Base-by-base conservation (phyloP, 2,797 vertebrate species). In the Cirrhinus mrigala region DNA sequence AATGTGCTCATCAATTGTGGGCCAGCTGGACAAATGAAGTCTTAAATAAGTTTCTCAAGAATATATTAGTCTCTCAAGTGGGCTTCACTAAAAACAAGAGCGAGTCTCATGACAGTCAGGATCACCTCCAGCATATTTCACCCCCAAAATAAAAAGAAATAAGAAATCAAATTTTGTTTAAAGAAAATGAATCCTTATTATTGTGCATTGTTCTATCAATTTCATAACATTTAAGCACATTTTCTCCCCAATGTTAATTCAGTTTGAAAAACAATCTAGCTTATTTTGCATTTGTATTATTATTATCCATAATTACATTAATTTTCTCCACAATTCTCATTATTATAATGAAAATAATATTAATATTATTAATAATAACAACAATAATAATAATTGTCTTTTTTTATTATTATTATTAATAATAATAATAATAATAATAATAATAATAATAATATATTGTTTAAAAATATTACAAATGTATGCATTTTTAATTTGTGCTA, bases 1-100 rank as follows among this genome's bases (percentile, higher is more conserved):
- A 40, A 71, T 71, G 29, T 10, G 27, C 24, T 79, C 44, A 79
- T 44, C 22, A 58, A 66, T 33, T 66, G 44, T 79, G 77, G 58
- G 60, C 58, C 22, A 54, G 29, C 64, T 20, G 11, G 66, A 81
- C 50, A 56, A 70, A 56, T 58, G 2, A 71, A 56, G 15, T 20
- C 52, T 56, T 71, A 70, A 22, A 58, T 71, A 44, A 27, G 50
- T 71, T 71, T 73, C 24, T 60, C 24, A 16, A 29, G 68, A 46
- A 58, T 46, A 52, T 33, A 37, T 73, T 54, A 29, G 40, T 24
- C 37, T 62, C 56, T 62, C 33, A 60, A 46, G 40, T 73, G 80
- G 12, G 37, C 10, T 71, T 18, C 3, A 20, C 24, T 46, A 71
- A 71, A 54, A 1, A 69, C 33, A 60, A 44, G 40, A 20, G 40